Evolutionary conservation across 2,797 vertebrate species (phyloP).

Genomic region (Muscicapa comitata): DNA sequence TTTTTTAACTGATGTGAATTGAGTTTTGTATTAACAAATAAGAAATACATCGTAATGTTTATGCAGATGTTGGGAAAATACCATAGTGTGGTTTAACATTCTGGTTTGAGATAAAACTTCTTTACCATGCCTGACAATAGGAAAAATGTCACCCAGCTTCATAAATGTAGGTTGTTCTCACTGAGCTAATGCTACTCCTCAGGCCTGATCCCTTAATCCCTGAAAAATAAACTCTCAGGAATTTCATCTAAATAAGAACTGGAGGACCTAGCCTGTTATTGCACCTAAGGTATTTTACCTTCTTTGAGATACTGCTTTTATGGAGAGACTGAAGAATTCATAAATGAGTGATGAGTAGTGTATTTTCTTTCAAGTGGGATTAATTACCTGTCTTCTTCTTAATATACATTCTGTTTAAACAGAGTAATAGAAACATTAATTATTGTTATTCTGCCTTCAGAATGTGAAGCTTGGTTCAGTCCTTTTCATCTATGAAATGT

Average conservation of each 20-base stretch:
- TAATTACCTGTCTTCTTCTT: constrained; percentile 55
- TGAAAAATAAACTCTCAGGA: not conserved
- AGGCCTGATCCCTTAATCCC: not conserved
- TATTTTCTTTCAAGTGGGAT: constrained; percentile 47
- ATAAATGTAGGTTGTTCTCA: not conserved
- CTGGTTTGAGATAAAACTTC: not conserved
- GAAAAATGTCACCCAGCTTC: not conserved
- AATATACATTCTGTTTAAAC: constrained; percentile 51
- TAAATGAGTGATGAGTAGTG: constrained; percentile 20
- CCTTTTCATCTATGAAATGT: constrained; percentile 18
- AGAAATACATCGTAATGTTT: not conserved
- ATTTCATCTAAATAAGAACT: not conserved
- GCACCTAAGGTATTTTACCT: not conserved
- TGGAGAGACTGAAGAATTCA: not conserved
- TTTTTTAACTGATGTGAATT: not conserved
- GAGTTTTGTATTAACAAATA: not conserved
- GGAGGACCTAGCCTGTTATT: not conserved
- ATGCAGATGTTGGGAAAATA: not conserved
- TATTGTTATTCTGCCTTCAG: constrained; percentile 56
- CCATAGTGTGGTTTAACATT: not conserved
- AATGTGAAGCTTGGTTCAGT: not conserved
- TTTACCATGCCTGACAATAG: not conserved
- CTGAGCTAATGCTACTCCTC: not conserved
- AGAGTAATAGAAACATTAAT: constrained; percentile 52
- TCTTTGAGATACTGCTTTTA: not conserved